Evolutionary conservation across 2,888 invertebrate species (phyloP).

Genomic region (Trachelus troglodyta): DNA sequence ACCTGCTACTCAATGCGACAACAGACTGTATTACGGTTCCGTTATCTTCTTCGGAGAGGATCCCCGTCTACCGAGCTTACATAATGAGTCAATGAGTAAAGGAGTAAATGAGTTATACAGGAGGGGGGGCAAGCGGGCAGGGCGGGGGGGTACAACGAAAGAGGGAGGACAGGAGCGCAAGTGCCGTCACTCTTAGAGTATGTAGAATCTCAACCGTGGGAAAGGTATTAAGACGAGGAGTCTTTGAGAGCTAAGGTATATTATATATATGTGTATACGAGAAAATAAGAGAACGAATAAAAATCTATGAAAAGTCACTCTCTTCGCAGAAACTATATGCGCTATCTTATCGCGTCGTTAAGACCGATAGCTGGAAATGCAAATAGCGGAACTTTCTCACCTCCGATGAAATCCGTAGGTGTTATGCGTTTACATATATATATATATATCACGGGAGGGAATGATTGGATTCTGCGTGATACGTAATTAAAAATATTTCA

Average conservation of each 20-base stretch:
- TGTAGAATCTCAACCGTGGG: neutral
- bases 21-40: neutral
- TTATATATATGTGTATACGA: neutral
- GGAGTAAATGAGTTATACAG: neutral
- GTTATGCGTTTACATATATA: neutral
- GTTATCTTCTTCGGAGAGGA: neutral
- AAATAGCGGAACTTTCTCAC: neutral
- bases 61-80: neutral
- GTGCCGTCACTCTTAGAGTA: neutral
- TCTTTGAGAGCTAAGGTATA: neutral
- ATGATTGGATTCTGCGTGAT: neutral
- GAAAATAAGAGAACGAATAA: neutral
- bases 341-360: neutral
- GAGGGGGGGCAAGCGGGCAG: fast-evolving
- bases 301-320: neutral
- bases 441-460: neutral
- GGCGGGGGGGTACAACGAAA: neutral
- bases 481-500: neutral
- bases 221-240: neutral
- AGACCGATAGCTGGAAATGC: neutral
- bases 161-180: neutral
- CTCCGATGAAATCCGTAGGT: neutral
- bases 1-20: neutral
- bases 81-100: neutral
- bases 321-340: neutral